Conservation (phyloP, 2,113 vertebrate species). For the Tychaedon coryphoeus region DNA sequence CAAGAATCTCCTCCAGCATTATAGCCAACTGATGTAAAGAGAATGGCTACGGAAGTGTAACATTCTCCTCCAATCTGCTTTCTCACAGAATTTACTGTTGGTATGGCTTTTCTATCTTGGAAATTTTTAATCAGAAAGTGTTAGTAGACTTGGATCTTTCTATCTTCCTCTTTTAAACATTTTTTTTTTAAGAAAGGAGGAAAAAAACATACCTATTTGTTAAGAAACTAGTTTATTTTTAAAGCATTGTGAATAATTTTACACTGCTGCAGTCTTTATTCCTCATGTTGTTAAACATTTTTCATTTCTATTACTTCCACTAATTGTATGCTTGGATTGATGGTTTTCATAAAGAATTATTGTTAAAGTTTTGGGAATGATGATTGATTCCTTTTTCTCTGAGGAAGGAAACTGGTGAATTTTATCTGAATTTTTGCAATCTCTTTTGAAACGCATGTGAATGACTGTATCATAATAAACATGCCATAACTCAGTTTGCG, state of each 20-base stretch:
- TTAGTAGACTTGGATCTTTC: background rate
- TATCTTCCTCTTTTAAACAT: background rate
- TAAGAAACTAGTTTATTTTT: background rate
- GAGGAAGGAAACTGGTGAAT: background rate
- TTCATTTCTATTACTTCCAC: background rate
- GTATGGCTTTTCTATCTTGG: background rate
- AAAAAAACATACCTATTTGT: rapidly evolving
- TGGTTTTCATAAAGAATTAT: background rate
- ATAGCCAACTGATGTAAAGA: background rate
- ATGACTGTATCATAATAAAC: background rate
- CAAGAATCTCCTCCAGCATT: background rate
- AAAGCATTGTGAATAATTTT: background rate
- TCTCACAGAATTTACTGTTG: background rate
- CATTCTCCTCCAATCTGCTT: background rate
- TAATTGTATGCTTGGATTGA: background rate
- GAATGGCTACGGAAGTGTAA: background rate
- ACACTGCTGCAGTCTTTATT: background rate
- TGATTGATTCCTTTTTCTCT: background rate
- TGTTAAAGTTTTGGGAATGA: background rate
- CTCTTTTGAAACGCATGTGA: background rate
- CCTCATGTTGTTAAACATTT: background rate
- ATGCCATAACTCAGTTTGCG: background rate
- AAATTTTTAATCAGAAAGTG: background rate
- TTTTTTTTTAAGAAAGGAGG: rapidly evolving
- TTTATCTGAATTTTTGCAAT: background rate